Conservation (phyloP, 2,113 vertebrate genomes). For the Brachypteracias leptosomus region DNA sequence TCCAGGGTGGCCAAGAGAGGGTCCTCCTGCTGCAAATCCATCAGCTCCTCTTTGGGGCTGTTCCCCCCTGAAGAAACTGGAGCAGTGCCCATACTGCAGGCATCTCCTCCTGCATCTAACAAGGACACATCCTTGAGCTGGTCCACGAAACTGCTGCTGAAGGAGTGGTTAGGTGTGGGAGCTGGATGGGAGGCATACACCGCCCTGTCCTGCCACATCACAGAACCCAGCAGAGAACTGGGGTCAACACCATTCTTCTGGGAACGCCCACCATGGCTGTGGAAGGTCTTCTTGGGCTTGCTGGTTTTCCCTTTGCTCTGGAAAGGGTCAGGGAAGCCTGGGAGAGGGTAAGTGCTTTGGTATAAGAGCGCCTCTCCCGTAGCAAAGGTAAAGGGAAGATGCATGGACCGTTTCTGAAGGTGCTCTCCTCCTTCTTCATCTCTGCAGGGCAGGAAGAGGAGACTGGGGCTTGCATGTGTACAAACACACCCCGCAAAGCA, state of each 20-base stretch:
- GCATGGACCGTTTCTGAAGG: slow-evolving; percentile 78
- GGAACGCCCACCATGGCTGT: not conserved
- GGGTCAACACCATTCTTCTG: slow-evolving; percentile 62
- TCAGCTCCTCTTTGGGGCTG: not conserved
- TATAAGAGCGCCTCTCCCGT: slow-evolving; percentile 85
- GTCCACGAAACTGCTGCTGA: slow-evolving; percentile 51
- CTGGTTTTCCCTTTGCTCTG: slow-evolving; percentile 59
- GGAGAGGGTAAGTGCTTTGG: slow-evolving; percentile 68
- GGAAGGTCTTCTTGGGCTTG: slow-evolving; percentile 66
- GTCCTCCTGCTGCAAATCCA: slow-evolving; percentile 29
- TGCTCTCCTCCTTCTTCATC: slow-evolving; percentile 85
- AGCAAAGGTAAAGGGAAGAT: slow-evolving; percentile 83
- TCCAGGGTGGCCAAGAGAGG: slow-evolving; percentile 77
- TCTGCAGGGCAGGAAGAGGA: slow-evolving; percentile 55
- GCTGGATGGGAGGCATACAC: slow-evolving; percentile 56
- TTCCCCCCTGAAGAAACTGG: not conserved
- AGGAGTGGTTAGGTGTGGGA: slow-evolving; percentile 39
- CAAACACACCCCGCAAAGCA: not conserved
- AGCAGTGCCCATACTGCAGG: slow-evolving; percentile 20
- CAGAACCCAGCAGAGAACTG: slow-evolving; percentile 67
- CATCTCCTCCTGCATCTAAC: not conserved
- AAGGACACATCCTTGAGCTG: not conserved
- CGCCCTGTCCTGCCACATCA: slow-evolving; percentile 74
- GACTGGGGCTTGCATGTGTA: not conserved
- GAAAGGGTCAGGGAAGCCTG: slow-evolving; percentile 20